Conservation (phyloP, 1,140 invertebrate genomes). For the Cyclargus thomasi region DNA sequence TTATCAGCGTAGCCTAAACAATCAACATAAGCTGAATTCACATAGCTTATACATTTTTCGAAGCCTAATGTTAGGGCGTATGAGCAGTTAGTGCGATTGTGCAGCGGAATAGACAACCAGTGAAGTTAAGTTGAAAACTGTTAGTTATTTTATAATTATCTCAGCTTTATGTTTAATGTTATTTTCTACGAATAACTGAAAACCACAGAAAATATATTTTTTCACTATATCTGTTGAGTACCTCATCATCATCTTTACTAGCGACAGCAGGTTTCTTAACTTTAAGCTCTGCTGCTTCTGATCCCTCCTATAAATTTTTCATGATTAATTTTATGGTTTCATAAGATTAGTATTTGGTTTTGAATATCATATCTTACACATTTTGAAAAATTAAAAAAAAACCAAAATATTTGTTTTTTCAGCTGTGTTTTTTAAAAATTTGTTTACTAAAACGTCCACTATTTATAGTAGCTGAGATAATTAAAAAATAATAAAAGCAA, state of each 20-base stretch:
- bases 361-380: too few species aligned
- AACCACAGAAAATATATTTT: slow-evolving; percentile 6
- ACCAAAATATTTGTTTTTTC: slow-evolving; percentile 1
- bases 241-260: slow-evolving; percentile 60
- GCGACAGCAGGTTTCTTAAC: slow-evolving; percentile 66
- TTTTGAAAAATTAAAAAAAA: too few species aligned
- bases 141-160: slow-evolving; percentile 40
- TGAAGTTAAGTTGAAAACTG: slow-evolving; percentile 32
- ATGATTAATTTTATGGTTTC: not conserved
- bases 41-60: slow-evolving; percentile 33
- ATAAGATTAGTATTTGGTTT: not conserved
- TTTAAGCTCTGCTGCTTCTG: slow-evolving; percentile 62
- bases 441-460: not conserved
- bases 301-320: slow-evolving; percentile 50
- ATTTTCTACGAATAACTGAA: slow-evolving; percentile 10
- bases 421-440: not conserved
- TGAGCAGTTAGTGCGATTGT: slow-evolving; percentile 46
- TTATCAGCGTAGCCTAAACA: slow-evolving; percentile 60
- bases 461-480: slow-evolving; percentile 48
- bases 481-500: slow-evolving; percentile 44
- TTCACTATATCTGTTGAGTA: slow-evolving; percentile 31
- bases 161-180: slow-evolving; percentile 28
- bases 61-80: slow-evolving; percentile 43
- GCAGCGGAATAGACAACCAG: slow-evolving; percentile 36
- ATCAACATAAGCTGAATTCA: slow-evolving; percentile 50